Evolutionary conservation across 2,113 vertebrate genomes (phyloP), one percentile per base, ranked within the genome.

Genomic region (Cyanoderma ruficeps): DNA sequence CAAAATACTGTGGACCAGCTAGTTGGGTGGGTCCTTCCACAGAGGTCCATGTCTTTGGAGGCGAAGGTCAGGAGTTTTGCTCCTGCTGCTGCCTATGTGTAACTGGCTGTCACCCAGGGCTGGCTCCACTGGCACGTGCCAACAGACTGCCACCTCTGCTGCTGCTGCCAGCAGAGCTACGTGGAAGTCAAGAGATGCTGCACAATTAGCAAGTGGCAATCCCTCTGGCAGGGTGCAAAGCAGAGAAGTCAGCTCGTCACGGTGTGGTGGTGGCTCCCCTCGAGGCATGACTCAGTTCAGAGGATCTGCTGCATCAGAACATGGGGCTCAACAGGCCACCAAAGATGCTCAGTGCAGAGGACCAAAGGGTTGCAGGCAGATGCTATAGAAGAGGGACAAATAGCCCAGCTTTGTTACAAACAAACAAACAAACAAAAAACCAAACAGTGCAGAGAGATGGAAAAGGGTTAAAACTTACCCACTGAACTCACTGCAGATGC

Each of bases 221-320:
- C 56, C 68, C 50, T 61, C 80, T 91, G 72, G 77, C 77, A 85
- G 87, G 16, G 31, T 37, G 46, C 61, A 71, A 52, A 83, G 72
- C 60, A 60, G 68, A 80, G 47, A 31, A 64, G 55, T 24, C 5
- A 2, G 70, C 92, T 85, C 6, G 0, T 81, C 69, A 9, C 1
- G 0, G 64, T 10, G 52, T 82, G 75, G 64, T 13, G 7, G 5
- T 17, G 0, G 18, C 52, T 93, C 20, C 60, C 71, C 83, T 80
- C 13, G 13, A 64, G 76, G 78, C 18, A 14, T 97, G 96, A 96
- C 96, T 97, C 96, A 95, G 94, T 90, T 86, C 24, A 1, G 80
- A 85, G 80, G 88, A 93, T 78, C 31, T 90, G 88, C 88, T 91
- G 90, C 71, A 44, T 55, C 95, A 95, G 61, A 79, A 70, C 59